These are phyloP conservation scores for Aldabrachelys gigantea DNA, from an alignment of 2,113 vertebrate species.

Conservation along the genomic window DNA sequence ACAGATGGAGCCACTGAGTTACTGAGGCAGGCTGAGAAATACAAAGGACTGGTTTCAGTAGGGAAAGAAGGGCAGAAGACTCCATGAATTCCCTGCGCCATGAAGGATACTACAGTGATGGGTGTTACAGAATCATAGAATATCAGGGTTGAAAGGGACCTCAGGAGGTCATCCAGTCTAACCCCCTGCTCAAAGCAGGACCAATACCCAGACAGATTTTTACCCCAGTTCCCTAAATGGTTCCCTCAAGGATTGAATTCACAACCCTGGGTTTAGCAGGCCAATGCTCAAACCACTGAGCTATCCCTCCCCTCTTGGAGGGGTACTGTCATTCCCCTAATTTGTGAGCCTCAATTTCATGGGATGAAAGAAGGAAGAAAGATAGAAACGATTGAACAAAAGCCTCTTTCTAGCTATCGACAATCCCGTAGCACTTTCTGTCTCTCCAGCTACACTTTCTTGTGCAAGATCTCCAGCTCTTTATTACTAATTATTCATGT, in stretches of 20 bases:
- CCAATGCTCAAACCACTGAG: too few relatives aligned
- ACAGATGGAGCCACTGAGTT: neutral
- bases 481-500: neutral
- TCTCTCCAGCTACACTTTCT: neutral
- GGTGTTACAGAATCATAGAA: neutral
- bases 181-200: too few relatives aligned
- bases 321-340: neutral
- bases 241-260: too few relatives aligned
- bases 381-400: too few relatives aligned
- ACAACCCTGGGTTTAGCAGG: too few relatives aligned
- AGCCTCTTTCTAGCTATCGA: neutral
- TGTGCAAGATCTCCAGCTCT: neutral
- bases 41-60: neutral
- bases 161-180: too few relatives aligned
- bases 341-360: neutral
- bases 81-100: neutral
- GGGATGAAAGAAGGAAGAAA: neutral
- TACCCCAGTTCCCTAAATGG: too few relatives aligned
- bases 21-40: neutral
- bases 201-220: too few relatives aligned
- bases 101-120: neutral
- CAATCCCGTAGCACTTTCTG: neutral
- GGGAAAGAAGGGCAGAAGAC: neutral
- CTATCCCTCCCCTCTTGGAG: too few relatives aligned
- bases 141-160: too few relatives aligned